These are phyloP conservation scores for Conus ventricosus DNA, from an alignment of 1,140 invertebrate genomes.

Conservation along the genomic window DNA sequence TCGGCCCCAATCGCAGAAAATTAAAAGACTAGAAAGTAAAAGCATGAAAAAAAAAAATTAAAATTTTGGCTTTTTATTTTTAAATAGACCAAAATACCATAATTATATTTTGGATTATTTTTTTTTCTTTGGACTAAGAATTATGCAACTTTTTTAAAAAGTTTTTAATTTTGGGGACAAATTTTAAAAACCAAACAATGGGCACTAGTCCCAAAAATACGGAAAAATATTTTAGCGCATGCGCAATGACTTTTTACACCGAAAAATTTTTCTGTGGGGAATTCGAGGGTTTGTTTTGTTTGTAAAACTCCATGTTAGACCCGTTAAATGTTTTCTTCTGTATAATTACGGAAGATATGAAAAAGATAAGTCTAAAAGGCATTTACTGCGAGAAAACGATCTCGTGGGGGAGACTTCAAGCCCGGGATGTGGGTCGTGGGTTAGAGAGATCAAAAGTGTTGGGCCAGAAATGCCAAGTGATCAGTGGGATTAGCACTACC, in stretches of 20 bases:
- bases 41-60: neutral
- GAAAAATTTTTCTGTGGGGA: constrained; percentile 31
- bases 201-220: constrained; percentile 40
- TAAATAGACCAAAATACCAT: neutral
- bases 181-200: constrained; percentile 37
- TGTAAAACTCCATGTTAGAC: neutral
- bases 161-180: neutral
- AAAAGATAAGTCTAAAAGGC: constrained; percentile 62
- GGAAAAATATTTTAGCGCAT: constrained; percentile 41
- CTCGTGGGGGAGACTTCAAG: constrained; percentile 46
- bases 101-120: neutral
- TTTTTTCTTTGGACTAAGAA: neutral
- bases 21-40: neutral
- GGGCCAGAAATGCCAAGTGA: constrained; percentile 45
- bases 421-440: constrained; percentile 31
- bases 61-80: neutral
- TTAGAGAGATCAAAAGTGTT: constrained; percentile 36
- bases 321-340: constrained; percentile 23
- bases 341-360: constrained; percentile 54
- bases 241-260: constrained; percentile 29
- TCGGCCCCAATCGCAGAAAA: constrained; percentile 10
- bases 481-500: constrained; percentile 46
- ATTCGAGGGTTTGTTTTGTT: constrained; percentile 35
- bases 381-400: constrained; percentile 48
- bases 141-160: neutral